phyloP scores from a whole-genome alignment of 2,113 vertebrate species.

The Myotis davidii region DNA sequence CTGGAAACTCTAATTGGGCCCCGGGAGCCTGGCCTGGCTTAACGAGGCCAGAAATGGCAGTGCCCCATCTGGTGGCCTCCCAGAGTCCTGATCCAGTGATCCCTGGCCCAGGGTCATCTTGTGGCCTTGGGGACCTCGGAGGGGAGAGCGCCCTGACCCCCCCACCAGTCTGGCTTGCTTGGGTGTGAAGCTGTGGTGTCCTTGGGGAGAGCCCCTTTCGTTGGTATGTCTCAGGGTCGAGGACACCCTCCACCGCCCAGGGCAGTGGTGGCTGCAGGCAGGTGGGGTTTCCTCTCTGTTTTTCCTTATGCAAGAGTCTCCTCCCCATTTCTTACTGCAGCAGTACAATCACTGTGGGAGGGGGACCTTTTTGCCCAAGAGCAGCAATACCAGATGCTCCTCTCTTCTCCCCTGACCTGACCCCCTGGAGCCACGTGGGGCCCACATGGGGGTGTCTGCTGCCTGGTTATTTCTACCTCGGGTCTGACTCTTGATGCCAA shows the following conservation, averaged over 20 bases:
- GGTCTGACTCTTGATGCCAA: slow-evolving; percentile 72
- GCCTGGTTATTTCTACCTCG: slow-evolving; percentile 75
- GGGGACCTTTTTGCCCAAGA: background rate
- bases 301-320: slow-evolving; percentile 25
- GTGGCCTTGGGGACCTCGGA: background rate
- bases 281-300: background rate
- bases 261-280: background rate
- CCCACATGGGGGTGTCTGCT: background rate
- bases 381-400: no score
- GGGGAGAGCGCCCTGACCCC: background rate
- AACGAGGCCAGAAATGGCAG: background rate
- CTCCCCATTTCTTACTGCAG: background rate
- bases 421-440: background rate
- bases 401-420: background rate
- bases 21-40: background rate
- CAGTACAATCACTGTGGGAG: slow-evolving; percentile 63
- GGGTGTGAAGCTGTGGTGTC: background rate
- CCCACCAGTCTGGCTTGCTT: background rate
- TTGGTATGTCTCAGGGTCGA: background rate
- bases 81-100: background rate
- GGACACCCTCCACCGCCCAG: background rate
- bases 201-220: background rate
- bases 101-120: background rate
- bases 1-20: slow-evolving; percentile 25
- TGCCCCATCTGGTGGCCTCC: background rate